Evolutionary conservation across 2,797 vertebrate species (phyloP).

Genomic region (Darevskia nairensis): DNA sequence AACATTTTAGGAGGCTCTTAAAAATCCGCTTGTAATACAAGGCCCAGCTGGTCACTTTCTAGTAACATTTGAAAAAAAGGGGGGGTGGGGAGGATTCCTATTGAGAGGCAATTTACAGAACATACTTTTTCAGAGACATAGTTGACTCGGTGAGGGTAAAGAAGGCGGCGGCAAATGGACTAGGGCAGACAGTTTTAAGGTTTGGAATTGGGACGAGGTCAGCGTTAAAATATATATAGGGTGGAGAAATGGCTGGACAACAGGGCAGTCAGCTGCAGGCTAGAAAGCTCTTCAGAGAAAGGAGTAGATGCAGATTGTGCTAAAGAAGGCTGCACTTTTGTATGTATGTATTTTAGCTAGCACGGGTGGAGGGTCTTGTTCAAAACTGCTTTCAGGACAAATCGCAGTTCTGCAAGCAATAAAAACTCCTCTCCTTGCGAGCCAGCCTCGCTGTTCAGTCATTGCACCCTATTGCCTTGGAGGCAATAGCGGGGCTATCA

Average conservation of each 20-base stretch:
- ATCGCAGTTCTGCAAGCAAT: background rate
- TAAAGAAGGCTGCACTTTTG: no score
- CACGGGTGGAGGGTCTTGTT: background rate
- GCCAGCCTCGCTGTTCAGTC: conserved; percentile 36
- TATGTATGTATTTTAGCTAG: background rate
- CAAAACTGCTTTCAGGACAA: background rate
- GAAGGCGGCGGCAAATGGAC: background rate
- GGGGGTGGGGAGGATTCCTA: no score
- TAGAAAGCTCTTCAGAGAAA: background rate
- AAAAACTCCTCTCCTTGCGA: background rate
- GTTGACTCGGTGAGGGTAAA: background rate
- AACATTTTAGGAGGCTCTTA: background rate
- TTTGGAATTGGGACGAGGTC: background rate
- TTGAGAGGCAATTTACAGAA: rapidly evolving
- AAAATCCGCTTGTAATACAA: background rate
- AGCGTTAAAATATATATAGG: no score
- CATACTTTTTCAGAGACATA: background rate
- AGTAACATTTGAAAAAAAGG: no score
- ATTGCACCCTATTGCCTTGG: background rate
- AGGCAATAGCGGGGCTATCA: background rate
- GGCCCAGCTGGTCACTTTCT: background rate
- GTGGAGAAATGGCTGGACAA: background rate
- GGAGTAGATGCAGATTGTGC: no score
- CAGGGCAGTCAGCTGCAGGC: background rate
- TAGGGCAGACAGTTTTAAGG: background rate